phyloP scores from a whole-genome alignment of 2,888 invertebrate genomes.

The Elysia crispata region DNA sequence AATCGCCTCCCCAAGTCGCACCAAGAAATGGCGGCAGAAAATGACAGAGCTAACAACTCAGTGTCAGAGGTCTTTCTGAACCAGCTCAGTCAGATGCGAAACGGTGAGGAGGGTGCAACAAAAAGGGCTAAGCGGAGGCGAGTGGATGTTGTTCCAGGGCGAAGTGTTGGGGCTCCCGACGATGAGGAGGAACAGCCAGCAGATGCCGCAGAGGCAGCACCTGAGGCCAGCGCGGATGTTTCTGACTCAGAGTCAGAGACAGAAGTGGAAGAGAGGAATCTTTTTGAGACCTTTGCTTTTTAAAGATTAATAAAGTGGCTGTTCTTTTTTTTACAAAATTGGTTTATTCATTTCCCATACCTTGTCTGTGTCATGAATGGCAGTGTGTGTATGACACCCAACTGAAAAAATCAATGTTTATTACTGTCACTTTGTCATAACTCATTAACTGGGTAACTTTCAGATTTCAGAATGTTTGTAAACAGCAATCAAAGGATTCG shows the following conservation, averaged over 20 bases:
- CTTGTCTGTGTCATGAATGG: neutral
- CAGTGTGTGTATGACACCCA: neutral
- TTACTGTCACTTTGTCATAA: too few species aligned
- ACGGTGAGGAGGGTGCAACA: conserved; percentile 6
- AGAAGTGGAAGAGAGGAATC: conserved; percentile 1
- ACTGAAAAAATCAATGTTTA: too few species aligned
- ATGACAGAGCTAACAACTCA: conserved; percentile 1
- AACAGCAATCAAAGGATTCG: too few species aligned
- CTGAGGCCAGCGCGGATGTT: neutral
- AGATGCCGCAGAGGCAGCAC: conserved; percentile 4
- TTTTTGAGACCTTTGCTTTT: neutral
- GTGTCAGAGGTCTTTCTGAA: neutral
- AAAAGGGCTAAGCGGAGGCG: conserved; percentile 6
- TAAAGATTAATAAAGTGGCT: neutral
- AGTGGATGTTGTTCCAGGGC: conserved; percentile 6
- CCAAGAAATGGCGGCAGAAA: conserved; percentile 5
- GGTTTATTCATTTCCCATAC: too few species aligned
- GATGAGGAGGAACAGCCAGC: conserved; percentile 13
- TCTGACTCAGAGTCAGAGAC: conserved; percentile 13
- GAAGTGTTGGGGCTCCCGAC: conserved; percentile 6
- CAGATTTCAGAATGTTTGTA: too few species aligned
- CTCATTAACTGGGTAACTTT: too few species aligned
- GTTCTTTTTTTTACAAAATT: too few species aligned
- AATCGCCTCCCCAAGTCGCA: conserved; percentile 1
- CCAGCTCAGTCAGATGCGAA: conserved; percentile 6